Evolutionary conservation across 2,797 vertebrate genomes (phyloP).

Genomic region (Falco peregrinus): DNA sequence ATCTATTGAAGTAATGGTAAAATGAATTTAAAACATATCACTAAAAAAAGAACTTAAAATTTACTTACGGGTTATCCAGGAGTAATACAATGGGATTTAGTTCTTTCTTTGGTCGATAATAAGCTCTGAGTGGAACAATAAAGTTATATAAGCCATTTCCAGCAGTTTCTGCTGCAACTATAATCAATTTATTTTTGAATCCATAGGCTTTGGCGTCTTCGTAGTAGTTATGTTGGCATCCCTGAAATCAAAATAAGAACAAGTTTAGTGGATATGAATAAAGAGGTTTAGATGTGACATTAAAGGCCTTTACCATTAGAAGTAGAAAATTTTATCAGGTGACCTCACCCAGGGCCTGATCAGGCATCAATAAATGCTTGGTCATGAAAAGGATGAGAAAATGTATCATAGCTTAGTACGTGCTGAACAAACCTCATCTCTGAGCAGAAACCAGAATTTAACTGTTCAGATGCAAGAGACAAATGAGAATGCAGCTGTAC

Average conservation of each 20-base stretch:
- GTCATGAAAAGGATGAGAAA: background rate
- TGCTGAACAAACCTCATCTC: background rate
- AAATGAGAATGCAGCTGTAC: background rate
- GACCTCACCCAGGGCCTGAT: background rate
- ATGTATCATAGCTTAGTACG: background rate
- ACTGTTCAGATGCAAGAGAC: background rate
- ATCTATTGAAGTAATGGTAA: background rate
- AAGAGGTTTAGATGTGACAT: background rate
- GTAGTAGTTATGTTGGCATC: conserved; percentile 93
- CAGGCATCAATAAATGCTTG: background rate
- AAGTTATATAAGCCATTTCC: conserved; percentile 98
- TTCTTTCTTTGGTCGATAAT: conserved; percentile 96
- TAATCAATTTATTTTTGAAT: conserved; percentile 98
- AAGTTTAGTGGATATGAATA: background rate
- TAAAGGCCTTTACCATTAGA: background rate
- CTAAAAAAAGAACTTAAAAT: background rate
- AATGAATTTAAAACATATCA: background rate
- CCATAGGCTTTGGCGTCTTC: conserved; percentile 97
- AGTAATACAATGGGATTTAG: conserved; percentile 95
- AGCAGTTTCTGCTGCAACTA: conserved; percentile 96
- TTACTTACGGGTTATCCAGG: conserved; percentile 92
- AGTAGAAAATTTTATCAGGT: background rate
- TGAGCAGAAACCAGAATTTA: background rate
- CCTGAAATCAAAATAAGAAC: conserved; percentile 74
- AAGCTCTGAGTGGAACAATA: conserved; percentile 94